These are phyloP conservation scores for Labia minor DNA, from an alignment of 2,888 invertebrate genomes.

Conservation along the genomic window DNA sequence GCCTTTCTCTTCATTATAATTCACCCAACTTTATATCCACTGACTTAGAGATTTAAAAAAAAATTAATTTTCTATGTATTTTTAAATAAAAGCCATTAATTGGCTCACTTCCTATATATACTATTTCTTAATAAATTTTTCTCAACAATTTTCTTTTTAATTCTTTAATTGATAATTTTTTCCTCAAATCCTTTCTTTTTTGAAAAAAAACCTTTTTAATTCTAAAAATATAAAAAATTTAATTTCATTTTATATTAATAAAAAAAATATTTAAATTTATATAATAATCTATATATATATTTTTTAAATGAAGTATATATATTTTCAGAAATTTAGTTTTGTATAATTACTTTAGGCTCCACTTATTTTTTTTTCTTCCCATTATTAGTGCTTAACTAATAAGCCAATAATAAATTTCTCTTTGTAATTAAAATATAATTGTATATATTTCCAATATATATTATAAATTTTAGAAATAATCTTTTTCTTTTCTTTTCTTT, in stretches of 20 bases:
- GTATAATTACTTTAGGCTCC: not conserved
- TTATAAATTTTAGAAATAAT: too few relatives aligned
- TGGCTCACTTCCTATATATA: not conserved
- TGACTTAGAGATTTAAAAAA: not conserved
- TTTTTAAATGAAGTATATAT: too few relatives aligned
- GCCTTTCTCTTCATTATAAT: constrained; percentile 13
- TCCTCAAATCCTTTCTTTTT: not conserved
- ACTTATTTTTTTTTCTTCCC: not conserved
- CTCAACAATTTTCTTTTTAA: not conserved
- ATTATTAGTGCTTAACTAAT: not conserved
- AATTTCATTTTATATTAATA: too few relatives aligned
- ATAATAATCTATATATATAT: too few relatives aligned
- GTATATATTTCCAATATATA: too few relatives aligned
- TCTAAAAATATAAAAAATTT: too few relatives aligned
- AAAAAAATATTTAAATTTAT: too few relatives aligned
- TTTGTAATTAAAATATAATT: too few relatives aligned
- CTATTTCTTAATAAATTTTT: not conserved
- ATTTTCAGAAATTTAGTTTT: too few relatives aligned
- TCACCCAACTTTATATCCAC: not conserved
- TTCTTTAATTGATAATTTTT: not conserved
- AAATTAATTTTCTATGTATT: not conserved
- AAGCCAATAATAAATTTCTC: not conserved
- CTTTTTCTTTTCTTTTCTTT: too few relatives aligned
- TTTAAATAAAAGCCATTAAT: not conserved
- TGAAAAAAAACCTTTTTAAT: too few relatives aligned